Evolutionary conservation across 2,113 vertebrate genomes (phyloP), one percentile per base, ranked within the genome.

Genomic region (Myrmophylax atrothorax): DNA sequence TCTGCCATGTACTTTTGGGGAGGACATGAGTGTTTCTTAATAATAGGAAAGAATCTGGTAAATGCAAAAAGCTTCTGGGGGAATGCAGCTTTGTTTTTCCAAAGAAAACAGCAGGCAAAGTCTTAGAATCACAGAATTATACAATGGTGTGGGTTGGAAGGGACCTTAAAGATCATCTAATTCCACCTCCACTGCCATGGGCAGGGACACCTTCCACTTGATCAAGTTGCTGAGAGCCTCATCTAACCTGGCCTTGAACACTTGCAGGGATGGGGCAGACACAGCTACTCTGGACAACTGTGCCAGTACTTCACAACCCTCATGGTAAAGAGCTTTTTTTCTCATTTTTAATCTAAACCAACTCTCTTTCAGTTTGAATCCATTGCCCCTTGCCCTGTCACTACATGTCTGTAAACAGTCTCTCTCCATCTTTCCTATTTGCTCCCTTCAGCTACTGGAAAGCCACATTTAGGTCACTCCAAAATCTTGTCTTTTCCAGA

Each of bases 31-130:
- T 19, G 3, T 55, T 92, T 80, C 75, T 92, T 18, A 31, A 29
- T 52, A 80, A 52, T 2, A 70, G 42, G 49, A 76, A 73, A 91
- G 37, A 72, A 75, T 49, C 49, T 87, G 25, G n/a, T 52, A 89
- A 84, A 88, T 68, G 38, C 29, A 77, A 40, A 77, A 93, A 81
- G 44, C 59, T 81, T 26, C 62, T 72, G 52, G 22, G 52, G 47
- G 44, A 80, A 63, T 26, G 29, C 40, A 81, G 33, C 59, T 77
- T 93, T 84, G n/a, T 80, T 87, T 95, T 84, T 59, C 40, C 19
- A 33, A 63, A 50, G 70, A 49, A 47, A 58, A 63, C 14, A 35
- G 79, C 47, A 64, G 42, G 31, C 18, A 67, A 70, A 87, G 10
- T 26, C 63, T 88, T 88, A 14, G 25, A 56, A 9, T 73, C 37